Conservation (phyloP, 64 coral and sea anemone genomes). For the Montipora capricornis region DNA sequence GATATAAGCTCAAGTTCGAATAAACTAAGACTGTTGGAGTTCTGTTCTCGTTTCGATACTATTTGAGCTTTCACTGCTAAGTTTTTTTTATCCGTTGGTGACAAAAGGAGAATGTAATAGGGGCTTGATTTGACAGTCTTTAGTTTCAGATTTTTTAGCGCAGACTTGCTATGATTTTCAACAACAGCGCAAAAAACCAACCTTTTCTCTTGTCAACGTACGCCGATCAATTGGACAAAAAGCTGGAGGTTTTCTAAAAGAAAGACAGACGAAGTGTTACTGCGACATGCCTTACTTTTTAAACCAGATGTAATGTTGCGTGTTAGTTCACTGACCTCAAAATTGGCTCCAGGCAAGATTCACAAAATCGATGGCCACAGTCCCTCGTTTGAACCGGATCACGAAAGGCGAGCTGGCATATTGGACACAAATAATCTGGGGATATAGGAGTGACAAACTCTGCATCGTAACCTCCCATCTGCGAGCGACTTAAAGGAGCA, state of each 20-base stretch:
- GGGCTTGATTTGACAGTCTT: too few species aligned
- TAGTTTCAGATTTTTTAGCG: not conserved
- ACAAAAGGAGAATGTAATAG: not conserved
- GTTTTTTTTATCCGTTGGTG: not conserved
- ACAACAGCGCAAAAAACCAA: conserved; percentile 28
- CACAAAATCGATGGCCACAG: conserved; percentile 98
- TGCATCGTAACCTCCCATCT: conserved; percentile 95
- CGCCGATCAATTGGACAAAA: conserved; percentile 97
- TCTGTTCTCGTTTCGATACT: not conserved
- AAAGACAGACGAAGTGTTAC: not conserved
- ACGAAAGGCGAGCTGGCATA: conserved; percentile 95
- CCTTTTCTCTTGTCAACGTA: conserved; percentile 92
- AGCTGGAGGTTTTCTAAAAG: conserved; percentile 87
- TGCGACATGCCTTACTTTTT: not conserved
- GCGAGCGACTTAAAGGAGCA: conserved; percentile 40
- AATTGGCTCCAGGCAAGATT: conserved; percentile 97
- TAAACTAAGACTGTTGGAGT: not conserved
- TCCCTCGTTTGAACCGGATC: conserved; percentile 99
- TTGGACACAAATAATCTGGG: conserved; percentile 96
- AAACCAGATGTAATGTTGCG: not conserved
- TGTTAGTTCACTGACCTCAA: conserved; percentile 70
- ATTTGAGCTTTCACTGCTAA: not conserved
- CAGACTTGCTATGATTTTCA: not conserved
- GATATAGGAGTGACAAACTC: conserved; percentile 85
- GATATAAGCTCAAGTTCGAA: not conserved